Evolutionary conservation across 2,888 invertebrate genomes (phyloP).

Genomic region (Nephrotoma flavescens): DNA sequence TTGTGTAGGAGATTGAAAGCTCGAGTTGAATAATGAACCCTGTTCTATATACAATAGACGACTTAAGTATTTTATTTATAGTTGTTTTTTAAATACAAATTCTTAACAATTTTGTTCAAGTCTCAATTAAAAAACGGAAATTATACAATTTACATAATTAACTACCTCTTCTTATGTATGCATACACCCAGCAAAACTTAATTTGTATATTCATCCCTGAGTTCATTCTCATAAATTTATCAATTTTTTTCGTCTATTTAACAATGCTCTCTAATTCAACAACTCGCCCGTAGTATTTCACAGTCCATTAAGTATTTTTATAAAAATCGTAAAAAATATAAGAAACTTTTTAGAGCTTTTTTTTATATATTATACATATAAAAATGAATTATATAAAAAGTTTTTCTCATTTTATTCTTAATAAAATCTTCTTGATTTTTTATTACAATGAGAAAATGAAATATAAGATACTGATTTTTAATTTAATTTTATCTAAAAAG

Average conservation of each 20-base stretch:
- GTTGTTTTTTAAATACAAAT: neutral
- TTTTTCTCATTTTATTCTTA: neutral
- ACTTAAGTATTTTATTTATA: neutral
- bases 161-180: neutral
- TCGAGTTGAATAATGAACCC: neutral
- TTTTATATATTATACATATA: neutral
- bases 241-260: neutral
- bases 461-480: neutral
- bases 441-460: neutral
- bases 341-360: neutral
- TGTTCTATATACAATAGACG: too few species aligned
- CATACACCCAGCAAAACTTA: neutral
- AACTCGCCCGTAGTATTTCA: neutral
- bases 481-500: neutral
- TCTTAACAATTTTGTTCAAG: neutral
- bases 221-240: neutral
- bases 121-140: neutral
- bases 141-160: neutral
- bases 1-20: neutral
- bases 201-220: neutral
- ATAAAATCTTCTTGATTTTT: neutral
- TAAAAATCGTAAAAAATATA: neutral
- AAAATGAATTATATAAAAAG: neutral
- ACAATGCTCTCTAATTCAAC: neutral
- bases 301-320: neutral